Conservation (phyloP, 1,140 invertebrate species). For the Polypedilum pembai region DNA sequence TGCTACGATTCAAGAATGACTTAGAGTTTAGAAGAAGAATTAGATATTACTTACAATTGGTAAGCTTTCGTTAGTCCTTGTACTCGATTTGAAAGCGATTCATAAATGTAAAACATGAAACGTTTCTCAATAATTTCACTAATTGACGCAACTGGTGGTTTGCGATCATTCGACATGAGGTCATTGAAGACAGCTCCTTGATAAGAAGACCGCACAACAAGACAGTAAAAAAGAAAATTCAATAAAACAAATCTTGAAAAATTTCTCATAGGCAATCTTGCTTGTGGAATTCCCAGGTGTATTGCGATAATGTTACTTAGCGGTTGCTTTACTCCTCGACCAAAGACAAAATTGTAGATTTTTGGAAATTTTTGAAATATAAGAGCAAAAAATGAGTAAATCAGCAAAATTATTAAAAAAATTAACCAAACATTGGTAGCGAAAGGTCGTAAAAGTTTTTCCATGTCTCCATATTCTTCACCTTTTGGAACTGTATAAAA, state of each 20-base stretch:
- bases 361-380: not conserved
- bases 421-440: not conserved
- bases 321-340: not conserved
- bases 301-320: not conserved
- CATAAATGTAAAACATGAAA: not conserved
- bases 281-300: not conserved
- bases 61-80: not conserved
- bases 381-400: not conserved
- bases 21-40: too few species aligned
- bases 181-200: not conserved
- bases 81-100: not conserved
- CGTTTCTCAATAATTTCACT: not conserved
- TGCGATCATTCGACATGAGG: not conserved
- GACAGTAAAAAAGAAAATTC: not conserved
- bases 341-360: constrained; percentile 2
- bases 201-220: not conserved
- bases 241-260: not conserved
- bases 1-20: too few species aligned
- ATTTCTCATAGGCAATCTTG: not conserved
- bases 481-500: not conserved
- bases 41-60: not conserved
- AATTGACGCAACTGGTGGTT: not conserved
- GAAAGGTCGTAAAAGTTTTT: not conserved
- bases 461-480: not conserved
- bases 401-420: not conserved